Evolutionary conservation across 1,140 invertebrate species (phyloP), one percentile per base, ranked within the genome.

Genomic region (Drosophila bifasciata): DNA sequence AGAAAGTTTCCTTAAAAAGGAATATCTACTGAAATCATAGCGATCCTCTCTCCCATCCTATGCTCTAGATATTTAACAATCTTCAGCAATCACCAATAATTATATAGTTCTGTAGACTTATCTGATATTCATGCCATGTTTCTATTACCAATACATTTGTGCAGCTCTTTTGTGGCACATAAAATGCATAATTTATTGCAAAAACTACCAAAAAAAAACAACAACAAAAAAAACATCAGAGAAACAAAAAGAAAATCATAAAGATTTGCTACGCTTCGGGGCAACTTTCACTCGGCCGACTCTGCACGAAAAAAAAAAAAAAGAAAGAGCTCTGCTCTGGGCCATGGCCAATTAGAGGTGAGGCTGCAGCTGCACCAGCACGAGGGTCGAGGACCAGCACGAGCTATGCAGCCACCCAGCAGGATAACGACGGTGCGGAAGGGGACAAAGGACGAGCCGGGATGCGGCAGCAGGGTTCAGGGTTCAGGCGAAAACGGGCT

Each of bases 301-400:
- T 59, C 56, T 41, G 48, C 36, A 50, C 45, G 13, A 21, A 49
- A 60, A 50, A 25, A 19, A 53, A 28, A 19, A 46, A 25, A 16
- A 58, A 57, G 21, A 57, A 43, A 23, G 11, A 48, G 46, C 21
- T 40, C 36, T 41, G 40, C 41, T 36, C 17, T 32, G 17, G 44
- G 45, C 73, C 67, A 58, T 68, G 77, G 63, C 81, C 84, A 85
- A 85, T 85, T 85, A 81, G 77, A 77, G 68, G 9, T 13, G 32
- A 13, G 69, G 48, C 58, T 60, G 79, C 71, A 74, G 62, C 63
- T 69, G 69, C 60, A 64, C n/a, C n/a, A 50, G 44, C 39, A 25
- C 17, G 32, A 45, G 39, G 51, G 13, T 13, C 55, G 60, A 79
- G 61, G 62, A 72, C 66, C 83, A 88, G 83, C 83, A 88, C 83